Percentiles rank a stretch among this genome's conserved stretches.
Evolutionary conservation across 2,888 invertebrate genomes (phyloP).

Genomic region (Boloria selene): DNA sequence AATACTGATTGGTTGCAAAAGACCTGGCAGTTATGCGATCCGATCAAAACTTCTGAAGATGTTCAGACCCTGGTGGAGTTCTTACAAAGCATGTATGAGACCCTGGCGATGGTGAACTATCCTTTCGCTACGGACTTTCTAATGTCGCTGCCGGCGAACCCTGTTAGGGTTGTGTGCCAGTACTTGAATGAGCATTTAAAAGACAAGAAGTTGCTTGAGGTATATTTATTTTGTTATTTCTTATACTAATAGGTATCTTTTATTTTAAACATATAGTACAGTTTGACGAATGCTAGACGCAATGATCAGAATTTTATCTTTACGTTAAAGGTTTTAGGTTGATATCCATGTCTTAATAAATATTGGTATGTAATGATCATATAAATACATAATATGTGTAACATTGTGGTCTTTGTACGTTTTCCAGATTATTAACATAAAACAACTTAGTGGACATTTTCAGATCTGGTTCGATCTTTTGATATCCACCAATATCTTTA

Average conservation of each 20-base stretch:
- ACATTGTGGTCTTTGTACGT: no score
- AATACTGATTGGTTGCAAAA: conserved; percentile 87
- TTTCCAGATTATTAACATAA: no score
- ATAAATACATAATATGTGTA: no score
- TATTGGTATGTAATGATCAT: no score
- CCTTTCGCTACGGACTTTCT: conserved; percentile 94
- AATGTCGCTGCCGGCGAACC: conserved; percentile 91
- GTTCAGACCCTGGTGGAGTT: conserved; percentile 84
- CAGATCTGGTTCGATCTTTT: no score
- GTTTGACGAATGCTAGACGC: no score
- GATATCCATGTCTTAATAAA: no score
- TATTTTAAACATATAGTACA: no score
- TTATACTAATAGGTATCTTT: no score
- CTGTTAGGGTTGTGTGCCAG: conserved; percentile 86
- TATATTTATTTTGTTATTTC: conserved; percentile 37
- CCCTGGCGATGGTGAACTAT: conserved; percentile 97
- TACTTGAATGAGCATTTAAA: conserved; percentile 71
- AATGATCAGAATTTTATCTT: no score
- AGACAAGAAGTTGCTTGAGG: conserved; percentile 79
- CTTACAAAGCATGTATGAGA: conserved; percentile 87
- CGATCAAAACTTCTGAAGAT: conserved; percentile 80
- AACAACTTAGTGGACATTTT: no score
- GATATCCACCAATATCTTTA: conserved; percentile 2
- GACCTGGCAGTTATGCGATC: conserved; percentile 89
- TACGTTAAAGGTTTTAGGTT: no score